A percentile compares a stretch with the other conserved stretches of the same genome.
phyloP scores from a whole-genome alignment of 1,140 invertebrate genomes.

The Pteromalus puparum region DNA sequence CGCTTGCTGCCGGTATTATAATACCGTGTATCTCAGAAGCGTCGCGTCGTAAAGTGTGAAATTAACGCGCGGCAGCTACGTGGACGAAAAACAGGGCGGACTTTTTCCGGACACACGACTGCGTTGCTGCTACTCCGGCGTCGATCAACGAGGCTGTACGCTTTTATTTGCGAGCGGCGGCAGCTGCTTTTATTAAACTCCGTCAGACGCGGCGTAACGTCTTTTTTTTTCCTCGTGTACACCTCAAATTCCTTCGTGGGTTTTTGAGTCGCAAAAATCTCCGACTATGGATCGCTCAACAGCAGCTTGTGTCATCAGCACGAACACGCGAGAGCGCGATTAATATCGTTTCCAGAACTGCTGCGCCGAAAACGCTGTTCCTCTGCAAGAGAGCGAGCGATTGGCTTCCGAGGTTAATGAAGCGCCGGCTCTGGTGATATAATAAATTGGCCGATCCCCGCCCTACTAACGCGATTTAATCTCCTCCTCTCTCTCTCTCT shows the following conservation, averaged over 20 bases:
- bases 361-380: background rate
- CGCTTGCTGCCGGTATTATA: background rate
- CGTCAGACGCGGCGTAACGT: no score
- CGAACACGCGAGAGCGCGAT: no score
- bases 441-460: slow-evolving; percentile 60
- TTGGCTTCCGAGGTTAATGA: slow-evolving; percentile 59
- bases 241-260: no score
- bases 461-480: slow-evolving; percentile 56
- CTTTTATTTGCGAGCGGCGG: slow-evolving; percentile 2
- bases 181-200: slow-evolving; percentile 9
- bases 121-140: background rate
- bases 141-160: background rate
- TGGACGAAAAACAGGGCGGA: slow-evolving; percentile 25
- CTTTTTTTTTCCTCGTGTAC: no score
- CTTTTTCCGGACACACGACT: background rate
- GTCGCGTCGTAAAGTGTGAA: slow-evolving; percentile 54
- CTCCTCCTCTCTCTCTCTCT: slow-evolving; percentile 15
- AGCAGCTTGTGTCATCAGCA: no score
- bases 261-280: no score
- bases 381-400: slow-evolving; percentile 41
- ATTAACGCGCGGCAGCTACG: slow-evolving; percentile 55
- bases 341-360: no score
- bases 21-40: background rate
- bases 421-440: slow-evolving; percentile 54
- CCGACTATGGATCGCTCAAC: no score